Evolutionary conservation across 2,113 vertebrate genomes (phyloP).

Genomic region (Acrocephalus kingi): DNA sequence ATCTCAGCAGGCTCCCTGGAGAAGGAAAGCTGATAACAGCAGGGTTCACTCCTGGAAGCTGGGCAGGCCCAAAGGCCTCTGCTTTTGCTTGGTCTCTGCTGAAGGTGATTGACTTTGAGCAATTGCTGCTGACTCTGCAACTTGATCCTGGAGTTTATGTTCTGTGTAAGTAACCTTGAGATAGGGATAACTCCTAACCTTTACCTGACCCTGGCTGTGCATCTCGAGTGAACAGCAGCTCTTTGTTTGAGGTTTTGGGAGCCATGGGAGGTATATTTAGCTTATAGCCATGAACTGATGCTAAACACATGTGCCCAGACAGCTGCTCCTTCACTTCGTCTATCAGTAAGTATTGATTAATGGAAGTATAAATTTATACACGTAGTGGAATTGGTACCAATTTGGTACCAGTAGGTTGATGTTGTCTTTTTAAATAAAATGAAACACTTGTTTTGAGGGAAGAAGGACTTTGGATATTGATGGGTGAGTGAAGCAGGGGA

Average conservation of each 20-base stretch:
- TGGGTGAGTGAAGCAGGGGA: background rate
- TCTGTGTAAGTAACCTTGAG: constrained; percentile 62
- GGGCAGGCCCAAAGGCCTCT: background rate
- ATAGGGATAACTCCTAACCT: constrained; percentile 67
- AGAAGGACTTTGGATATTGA: background rate
- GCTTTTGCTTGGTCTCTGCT: constrained; percentile 30
- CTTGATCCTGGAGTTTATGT: constrained; percentile 56
- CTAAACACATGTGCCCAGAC: constrained; percentile 45
- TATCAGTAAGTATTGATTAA: constrained; percentile 30
- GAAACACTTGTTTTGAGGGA: background rate
- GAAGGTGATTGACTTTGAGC: constrained; percentile 64
- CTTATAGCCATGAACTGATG: constrained; percentile 28
- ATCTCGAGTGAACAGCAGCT: constrained; percentile 64
- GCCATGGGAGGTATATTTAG: constrained; percentile 38
- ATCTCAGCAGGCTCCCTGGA: background rate
- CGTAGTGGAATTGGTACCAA: background rate
- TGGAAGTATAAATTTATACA: background rate
- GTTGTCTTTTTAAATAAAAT: background rate
- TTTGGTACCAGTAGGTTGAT: background rate
- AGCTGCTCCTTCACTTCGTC: background rate
- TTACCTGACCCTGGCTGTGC: constrained; percentile 55
- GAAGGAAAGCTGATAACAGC: background rate
- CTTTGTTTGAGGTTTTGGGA: constrained; percentile 65
- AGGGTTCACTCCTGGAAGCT: background rate
- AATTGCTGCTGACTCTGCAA: constrained; percentile 63